Evolutionary conservation across 1,140 invertebrate species (phyloP).

Genomic region (Venustaconcha ellipsiformis): DNA sequence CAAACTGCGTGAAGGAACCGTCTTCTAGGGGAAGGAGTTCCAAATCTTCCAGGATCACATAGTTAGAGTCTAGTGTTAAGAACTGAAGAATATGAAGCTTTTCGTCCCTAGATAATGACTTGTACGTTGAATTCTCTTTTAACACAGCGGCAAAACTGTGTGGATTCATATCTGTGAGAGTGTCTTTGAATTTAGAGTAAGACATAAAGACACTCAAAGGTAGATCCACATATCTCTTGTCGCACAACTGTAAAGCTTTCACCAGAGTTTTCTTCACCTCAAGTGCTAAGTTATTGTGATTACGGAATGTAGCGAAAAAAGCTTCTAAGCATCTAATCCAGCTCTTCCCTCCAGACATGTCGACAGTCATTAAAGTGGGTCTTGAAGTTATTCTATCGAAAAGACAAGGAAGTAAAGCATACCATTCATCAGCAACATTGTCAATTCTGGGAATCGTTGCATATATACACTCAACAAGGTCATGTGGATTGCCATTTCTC

Average conservation of each 20-base stretch:
- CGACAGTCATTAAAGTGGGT: neutral
- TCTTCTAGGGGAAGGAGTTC: neutral
- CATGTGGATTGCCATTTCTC: neutral
- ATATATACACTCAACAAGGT: conserved; percentile 7
- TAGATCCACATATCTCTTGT: no score
- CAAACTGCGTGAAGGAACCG: neutral
- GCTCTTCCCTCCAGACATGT: neutral
- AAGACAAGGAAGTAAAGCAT: neutral
- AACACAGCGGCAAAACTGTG: no score
- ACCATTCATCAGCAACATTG: conserved; percentile 10
- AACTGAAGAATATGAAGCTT: neutral
- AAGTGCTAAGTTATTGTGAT: no score
- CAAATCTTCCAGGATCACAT: neutral
- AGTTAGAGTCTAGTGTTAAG: neutral
- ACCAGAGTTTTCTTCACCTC: no score
- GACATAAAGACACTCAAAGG: no score
- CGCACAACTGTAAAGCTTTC: no score
- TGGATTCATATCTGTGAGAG: no score
- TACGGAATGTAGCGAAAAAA: conserved; percentile 18
- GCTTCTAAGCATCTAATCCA: conserved; percentile 8
- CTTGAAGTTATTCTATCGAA: neutral
- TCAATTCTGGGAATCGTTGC: neutral
- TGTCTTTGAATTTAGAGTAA: no score
- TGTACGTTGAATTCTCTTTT: no score
- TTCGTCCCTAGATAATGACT: no score